phyloP scores from a whole-genome alignment of 2,113 vertebrate genomes.

The Tamias sibiricus region DNA sequence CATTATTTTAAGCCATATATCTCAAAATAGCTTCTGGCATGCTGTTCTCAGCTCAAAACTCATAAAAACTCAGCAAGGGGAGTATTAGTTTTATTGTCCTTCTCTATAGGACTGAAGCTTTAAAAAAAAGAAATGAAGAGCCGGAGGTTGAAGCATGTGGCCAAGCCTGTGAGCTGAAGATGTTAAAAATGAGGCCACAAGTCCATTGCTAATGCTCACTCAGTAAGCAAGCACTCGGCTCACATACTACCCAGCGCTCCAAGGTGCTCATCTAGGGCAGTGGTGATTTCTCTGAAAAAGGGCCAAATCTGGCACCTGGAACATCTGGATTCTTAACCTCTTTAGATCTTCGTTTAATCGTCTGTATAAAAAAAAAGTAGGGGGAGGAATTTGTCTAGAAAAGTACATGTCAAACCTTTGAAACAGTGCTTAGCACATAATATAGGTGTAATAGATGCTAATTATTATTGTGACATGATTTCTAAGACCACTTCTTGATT shows the following conservation, averaged over 20 bases:
- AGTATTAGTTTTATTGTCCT: constrained; percentile 9
- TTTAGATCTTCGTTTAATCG: not conserved
- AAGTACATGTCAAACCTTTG: not conserved
- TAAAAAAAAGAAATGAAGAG: not conserved
- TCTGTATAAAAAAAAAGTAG: no score
- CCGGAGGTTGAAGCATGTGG: not conserved
- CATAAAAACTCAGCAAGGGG: constrained; percentile 56
- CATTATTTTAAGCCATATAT: constrained; percentile 40
- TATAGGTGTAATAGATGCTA: not conserved
- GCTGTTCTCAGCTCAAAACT: constrained; percentile 2
- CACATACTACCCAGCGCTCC: not conserved
- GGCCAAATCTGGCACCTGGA: not conserved
- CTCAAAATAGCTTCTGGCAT: constrained; percentile 63
- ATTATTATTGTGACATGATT: not conserved
- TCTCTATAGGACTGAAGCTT: not conserved
- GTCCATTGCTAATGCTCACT: not conserved
- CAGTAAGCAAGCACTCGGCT: not conserved
- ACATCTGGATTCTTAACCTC: not conserved
- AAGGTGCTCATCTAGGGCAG: not conserved
- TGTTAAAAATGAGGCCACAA: not conserved
- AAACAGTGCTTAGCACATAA: not conserved
- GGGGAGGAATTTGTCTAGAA: not conserved
- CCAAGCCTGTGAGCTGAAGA: not conserved
- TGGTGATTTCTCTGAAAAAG: not conserved
- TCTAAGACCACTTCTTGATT: not conserved